These are phyloP conservation scores for Sceloporus tristichus DNA, from an alignment of 2,113 vertebrate species.

Conservation along the genomic window DNA sequence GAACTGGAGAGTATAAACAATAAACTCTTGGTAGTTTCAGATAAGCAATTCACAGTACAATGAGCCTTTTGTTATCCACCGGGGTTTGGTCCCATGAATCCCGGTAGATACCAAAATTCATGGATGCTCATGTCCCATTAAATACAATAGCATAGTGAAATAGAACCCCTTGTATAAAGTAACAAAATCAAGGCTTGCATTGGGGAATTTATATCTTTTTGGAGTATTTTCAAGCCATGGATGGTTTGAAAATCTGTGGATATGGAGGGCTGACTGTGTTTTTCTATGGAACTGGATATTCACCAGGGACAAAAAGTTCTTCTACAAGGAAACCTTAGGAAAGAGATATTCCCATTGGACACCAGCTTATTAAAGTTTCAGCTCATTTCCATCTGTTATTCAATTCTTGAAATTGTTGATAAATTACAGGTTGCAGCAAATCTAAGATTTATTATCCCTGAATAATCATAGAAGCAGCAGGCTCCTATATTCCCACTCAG, in stretches of 20 bases:
- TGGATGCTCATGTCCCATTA: no score
- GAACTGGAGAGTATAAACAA: background rate
- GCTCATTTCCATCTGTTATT: conserved; percentile 1
- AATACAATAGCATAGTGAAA: no score
- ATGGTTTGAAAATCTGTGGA: no score
- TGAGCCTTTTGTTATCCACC: no score
- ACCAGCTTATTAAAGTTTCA: background rate
- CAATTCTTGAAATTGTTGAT: background rate
- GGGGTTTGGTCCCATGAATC: no score
- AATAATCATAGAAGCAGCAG: background rate
- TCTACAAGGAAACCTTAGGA: background rate
- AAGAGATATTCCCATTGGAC: background rate
- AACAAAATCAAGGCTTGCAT: no score
- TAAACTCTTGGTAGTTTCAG: background rate
- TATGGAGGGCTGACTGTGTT: no score
- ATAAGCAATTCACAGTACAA: background rate
- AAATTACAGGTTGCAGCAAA: background rate
- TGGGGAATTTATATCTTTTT: no score
- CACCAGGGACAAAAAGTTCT: background rate
- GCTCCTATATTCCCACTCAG: background rate
- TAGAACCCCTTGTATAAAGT: no score
- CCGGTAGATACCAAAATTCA: no score
- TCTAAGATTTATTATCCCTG: background rate
- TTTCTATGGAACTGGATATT: background rate
- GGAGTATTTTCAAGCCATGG: no score